Evolutionary conservation across 2,797 vertebrate species (phyloP).

Genomic region (Melanotaenia boesemani): DNA sequence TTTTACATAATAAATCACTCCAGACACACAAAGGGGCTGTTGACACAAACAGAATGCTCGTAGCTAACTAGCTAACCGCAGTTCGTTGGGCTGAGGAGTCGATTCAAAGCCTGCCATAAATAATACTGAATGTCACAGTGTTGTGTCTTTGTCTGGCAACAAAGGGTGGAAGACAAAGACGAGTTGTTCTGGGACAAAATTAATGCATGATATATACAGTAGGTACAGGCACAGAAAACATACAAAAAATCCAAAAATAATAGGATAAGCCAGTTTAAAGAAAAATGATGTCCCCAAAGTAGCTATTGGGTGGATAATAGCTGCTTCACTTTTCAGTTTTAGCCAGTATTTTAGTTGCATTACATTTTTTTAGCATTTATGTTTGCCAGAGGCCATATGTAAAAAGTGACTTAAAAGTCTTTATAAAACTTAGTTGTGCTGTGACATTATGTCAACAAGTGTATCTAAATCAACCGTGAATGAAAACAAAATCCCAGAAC

Average conservation of each 20-base stretch:
- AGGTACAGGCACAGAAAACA: conserved; percentile 34
- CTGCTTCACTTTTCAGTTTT: not conserved
- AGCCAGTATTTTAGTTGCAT: not conserved
- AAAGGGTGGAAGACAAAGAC: conserved; percentile 71
- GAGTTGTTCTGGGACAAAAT: conserved; percentile 63
- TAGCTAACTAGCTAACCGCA: conserved; percentile 81
- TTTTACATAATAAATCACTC: conserved; percentile 99
- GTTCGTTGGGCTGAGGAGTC: conserved; percentile 72
- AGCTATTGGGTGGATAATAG: not conserved
- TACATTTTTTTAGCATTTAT: not conserved
- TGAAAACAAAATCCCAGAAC: conserved; percentile 65
- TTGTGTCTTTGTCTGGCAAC: conserved; percentile 75
- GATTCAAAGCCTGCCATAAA: conserved; percentile 80
- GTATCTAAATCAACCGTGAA: conserved; percentile 66
- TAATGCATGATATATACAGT: conserved; percentile 60
- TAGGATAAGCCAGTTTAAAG: conserved; percentile 7
- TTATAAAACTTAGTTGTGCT: conserved; percentile 22
- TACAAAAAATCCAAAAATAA: conserved; percentile 6
- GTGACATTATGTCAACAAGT: conserved; percentile 64
- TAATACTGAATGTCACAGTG: conserved; percentile 73
- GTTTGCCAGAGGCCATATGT: conserved; percentile 15
- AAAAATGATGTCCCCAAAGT: not conserved
- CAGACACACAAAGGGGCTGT: conserved; percentile 86
- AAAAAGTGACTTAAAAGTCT: conserved; percentile 12
- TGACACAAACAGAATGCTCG: conserved; percentile 88